Evolutionary conservation across 1,140 invertebrate genomes (phyloP).

Genomic region (Berghia stephanieae): DNA sequence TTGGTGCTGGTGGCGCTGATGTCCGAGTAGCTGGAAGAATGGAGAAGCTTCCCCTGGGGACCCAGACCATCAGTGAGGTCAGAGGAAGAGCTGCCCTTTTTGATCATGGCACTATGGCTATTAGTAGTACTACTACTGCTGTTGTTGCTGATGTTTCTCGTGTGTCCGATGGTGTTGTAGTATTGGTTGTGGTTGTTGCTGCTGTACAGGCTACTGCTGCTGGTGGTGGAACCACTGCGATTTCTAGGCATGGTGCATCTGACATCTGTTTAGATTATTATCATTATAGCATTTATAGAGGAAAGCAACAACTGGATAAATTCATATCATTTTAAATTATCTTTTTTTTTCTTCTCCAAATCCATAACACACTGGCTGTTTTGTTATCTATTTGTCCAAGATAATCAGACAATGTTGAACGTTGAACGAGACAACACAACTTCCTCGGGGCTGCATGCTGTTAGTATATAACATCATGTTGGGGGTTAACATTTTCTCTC

Average conservation of each 20-base stretch:
- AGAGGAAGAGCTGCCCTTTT: background rate
- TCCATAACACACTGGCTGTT: too few species aligned
- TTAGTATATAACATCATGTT: too few species aligned
- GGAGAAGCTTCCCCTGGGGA: background rate
- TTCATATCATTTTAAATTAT: too few species aligned
- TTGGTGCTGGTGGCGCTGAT: conserved; percentile 17
- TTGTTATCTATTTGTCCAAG: too few species aligned
- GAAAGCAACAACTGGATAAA: too few species aligned
- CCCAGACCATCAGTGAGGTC: background rate
- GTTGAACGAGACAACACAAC: too few species aligned
- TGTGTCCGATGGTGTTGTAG: conserved; percentile 35
- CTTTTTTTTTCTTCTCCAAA: too few species aligned
- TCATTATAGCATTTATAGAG: too few species aligned
- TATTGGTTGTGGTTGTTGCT: conserved; percentile 29
- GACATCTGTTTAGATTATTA: too few species aligned
- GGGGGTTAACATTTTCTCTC: too few species aligned
- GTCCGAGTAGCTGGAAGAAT: background rate
- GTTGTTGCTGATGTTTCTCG: background rate
- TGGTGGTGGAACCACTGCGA: background rate
- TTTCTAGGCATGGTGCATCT: background rate
- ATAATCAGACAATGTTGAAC: too few species aligned
- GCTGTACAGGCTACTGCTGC: background rate
- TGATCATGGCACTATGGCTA: background rate
- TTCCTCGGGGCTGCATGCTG: too few species aligned
- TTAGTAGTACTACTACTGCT: background rate